Conservation (phyloP, 2,888 invertebrate species). For the Lithophane semibrunnea region DNA sequence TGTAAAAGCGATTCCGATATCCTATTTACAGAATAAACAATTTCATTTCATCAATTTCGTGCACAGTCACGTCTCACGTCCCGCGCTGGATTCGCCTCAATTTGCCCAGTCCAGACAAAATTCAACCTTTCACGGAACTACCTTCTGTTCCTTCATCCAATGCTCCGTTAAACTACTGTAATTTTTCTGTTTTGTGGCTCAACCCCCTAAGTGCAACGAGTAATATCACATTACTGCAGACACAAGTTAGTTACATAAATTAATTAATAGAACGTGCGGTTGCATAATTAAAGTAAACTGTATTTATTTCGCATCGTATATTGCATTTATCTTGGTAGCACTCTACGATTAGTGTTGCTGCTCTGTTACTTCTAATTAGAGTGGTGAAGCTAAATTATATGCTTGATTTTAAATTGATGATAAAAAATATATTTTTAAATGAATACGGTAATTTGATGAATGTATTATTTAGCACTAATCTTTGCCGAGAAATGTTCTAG, state of each 20-base stretch:
- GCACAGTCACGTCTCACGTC: neutral
- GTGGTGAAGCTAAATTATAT: neutral
- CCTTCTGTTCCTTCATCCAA: neutral
- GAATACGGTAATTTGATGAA: neutral
- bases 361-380: constrained; percentile 16
- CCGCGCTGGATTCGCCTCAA: neutral
- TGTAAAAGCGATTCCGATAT: no score
- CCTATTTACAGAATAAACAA: no score
- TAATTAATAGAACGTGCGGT: constrained; percentile 75
- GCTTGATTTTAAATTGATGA: neutral
- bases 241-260: constrained; percentile 73
- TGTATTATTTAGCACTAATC: neutral
- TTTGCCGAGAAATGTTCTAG: neutral
- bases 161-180: constrained; percentile 40
- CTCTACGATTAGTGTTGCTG: constrained; percentile 34
- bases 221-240: constrained; percentile 67
- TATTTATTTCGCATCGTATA: constrained; percentile 65
- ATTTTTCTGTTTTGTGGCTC: neutral
- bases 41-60: neutral
- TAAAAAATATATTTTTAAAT: neutral
- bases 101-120: neutral
- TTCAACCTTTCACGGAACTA: neutral
- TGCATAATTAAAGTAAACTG: constrained; percentile 72
- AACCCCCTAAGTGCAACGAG: constrained; percentile 58
- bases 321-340: constrained; percentile 58